Evolutionary conservation across 2,113 vertebrate species (phyloP).

Genomic region (Malurus elegans): DNA sequence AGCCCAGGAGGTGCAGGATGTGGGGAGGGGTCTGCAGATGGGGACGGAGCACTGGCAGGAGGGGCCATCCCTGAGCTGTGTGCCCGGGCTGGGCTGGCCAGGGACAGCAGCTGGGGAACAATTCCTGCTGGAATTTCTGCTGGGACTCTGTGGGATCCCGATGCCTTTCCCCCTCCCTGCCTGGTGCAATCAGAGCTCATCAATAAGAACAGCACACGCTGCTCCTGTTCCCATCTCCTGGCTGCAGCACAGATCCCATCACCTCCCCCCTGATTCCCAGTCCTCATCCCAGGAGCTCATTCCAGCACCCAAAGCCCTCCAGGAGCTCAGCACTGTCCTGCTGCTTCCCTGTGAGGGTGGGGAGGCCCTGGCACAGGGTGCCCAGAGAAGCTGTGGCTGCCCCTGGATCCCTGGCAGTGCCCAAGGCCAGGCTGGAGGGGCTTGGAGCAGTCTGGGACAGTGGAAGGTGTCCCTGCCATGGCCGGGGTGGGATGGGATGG

Average conservation of each 20-base stretch:
- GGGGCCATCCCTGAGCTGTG: not conserved
- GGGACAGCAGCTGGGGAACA: not conserved
- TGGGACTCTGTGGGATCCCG: not conserved
- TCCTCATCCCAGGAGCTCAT: not conserved
- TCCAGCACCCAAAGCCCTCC: not conserved
- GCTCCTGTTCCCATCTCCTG: not conserved
- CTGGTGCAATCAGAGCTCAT: not conserved
- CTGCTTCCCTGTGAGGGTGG: not conserved
- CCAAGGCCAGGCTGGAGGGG: not conserved
- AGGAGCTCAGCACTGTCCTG: not conserved
- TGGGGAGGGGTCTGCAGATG: not conserved
- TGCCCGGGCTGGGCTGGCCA: not conserved
- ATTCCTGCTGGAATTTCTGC: not conserved
- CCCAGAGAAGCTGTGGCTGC: not conserved
- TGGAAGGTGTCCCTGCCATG: not conserved
- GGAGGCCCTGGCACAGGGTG: too few relatives aligned
- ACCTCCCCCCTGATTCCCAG: not conserved
- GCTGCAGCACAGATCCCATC: not conserved
- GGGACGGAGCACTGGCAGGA: not conserved
- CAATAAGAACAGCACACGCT: not conserved
- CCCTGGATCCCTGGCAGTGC: not conserved
- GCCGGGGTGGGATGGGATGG: too few relatives aligned
- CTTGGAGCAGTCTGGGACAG: not conserved
- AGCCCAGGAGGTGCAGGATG: fast-evolving
- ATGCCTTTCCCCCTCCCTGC: not conserved